phyloP scores from a whole-genome alignment of 1,140 invertebrate genomes.

The Stegodyphus mimosarum region DNA sequence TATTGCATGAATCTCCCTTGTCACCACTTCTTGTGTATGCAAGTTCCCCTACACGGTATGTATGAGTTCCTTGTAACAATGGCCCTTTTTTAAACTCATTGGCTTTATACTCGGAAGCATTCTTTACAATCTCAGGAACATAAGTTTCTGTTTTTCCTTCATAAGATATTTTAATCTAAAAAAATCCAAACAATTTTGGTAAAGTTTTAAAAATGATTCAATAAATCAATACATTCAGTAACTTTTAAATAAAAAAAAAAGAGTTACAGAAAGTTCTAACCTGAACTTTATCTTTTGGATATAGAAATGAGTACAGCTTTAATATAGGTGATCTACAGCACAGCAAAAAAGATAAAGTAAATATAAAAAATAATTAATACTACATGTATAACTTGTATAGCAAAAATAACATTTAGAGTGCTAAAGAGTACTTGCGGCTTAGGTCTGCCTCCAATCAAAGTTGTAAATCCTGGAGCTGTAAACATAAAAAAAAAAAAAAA shows the following conservation, averaged over 20 bases:
- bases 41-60: slow-evolving; percentile 69
- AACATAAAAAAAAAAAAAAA: slow-evolving; percentile 14
- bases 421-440: slow-evolving; percentile 65
- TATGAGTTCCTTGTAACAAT: slow-evolving; percentile 63
- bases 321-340: slow-evolving; percentile 67
- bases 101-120: not conserved
- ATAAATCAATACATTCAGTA: not conserved
- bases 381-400: not conserved
- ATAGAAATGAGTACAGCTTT: slow-evolving; percentile 71
- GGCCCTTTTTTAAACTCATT: not conserved
- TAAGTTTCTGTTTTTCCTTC: slow-evolving; percentile 53
- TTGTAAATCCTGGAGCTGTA: slow-evolving; percentile 71
- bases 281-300: slow-evolving; percentile 68
- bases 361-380: no score
- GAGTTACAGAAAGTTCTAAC: slow-evolving; percentile 62
- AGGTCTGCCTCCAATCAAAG: slow-evolving; percentile 71
- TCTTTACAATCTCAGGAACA: slow-evolving; percentile 24
- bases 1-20: slow-evolving; percentile 72
- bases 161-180: slow-evolving; percentile 38
- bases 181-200: not conserved
- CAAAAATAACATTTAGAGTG: not conserved
- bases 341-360: slow-evolving; percentile 19
- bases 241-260: not conserved
- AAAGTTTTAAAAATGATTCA: not conserved
- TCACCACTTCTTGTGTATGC: slow-evolving; percentile 72